Evolutionary conservation across 2,888 invertebrate species (phyloP).

Genomic region (Unio pictorum): DNA sequence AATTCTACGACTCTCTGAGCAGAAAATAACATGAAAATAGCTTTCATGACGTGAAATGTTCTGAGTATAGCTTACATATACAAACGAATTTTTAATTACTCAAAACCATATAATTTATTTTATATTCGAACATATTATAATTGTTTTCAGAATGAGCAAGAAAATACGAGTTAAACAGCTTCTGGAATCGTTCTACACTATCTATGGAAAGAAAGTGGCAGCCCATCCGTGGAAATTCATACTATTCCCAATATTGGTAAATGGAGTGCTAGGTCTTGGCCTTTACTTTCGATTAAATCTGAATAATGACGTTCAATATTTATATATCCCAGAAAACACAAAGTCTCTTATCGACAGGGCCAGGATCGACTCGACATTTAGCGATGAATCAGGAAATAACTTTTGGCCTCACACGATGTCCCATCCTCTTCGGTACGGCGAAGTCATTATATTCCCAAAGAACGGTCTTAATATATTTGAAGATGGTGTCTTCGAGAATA

Average conservation of each 20-base stretch:
- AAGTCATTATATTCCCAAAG: background rate
- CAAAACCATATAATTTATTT: no score
- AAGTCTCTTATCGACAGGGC: background rate
- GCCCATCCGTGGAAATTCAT: background rate
- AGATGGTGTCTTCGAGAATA: no score
- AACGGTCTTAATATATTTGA: no score
- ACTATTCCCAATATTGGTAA: background rate
- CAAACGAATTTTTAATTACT: no score
- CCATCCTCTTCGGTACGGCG: background rate
- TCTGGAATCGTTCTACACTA: background rate
- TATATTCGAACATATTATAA: no score
- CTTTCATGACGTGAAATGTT: no score
- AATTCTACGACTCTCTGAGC: no score
- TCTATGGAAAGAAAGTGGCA: background rate
- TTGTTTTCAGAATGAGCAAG: background rate
- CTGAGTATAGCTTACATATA: no score
- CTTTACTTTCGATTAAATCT: background rate
- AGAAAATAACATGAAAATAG: no score
- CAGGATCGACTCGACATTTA: constrained; percentile 1
- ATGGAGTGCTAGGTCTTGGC: constrained; percentile 1
- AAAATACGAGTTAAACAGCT: no score
- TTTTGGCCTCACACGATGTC: constrained; percentile 1
- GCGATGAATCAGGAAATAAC: background rate
- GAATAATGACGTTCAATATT: background rate
- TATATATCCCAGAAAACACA: background rate